Percentiles rank a stretch among this genome's conserved stretches.
Evolutionary conservation across 2,888 invertebrate genomes (phyloP).

Genomic region (Apantesis nais): DNA sequence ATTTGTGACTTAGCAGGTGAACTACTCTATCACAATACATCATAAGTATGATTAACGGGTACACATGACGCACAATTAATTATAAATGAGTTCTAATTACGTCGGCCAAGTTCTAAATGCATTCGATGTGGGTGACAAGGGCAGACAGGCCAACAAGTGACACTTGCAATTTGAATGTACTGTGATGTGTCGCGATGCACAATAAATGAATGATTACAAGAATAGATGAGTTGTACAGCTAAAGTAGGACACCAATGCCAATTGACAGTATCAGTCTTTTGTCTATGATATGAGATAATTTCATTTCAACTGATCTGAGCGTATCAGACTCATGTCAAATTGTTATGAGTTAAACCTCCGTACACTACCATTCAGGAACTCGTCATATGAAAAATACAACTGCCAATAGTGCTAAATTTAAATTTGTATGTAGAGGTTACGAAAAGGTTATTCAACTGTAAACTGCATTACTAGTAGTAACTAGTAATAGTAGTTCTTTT

Average conservation of each 20-base stretch:
- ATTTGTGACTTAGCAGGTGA: conserved; percentile 20
- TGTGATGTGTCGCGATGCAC: conserved; percentile 26
- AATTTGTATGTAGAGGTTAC: too few relatives aligned
- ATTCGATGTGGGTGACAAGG: conserved; percentile 57
- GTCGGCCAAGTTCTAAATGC: conserved; percentile 51
- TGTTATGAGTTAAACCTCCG: too few relatives aligned
- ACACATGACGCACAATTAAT: conserved; percentile 50
- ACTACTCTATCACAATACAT: conserved; percentile 26
- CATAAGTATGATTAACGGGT: conserved; percentile 41
- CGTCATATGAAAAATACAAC: too few relatives aligned
- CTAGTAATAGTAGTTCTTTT: too few relatives aligned
- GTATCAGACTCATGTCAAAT: too few relatives aligned
- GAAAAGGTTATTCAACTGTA: too few relatives aligned
- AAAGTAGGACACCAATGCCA: conserved; percentile 23
- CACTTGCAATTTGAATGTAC: conserved; percentile 46
- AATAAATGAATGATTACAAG: conserved; percentile 34
- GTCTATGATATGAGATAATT: background rate
- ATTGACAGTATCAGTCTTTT: background rate
- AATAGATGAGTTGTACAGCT: conserved; percentile 18
- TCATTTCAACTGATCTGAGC: too few relatives aligned
- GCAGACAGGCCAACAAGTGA: conserved; percentile 47
- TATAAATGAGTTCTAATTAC: conserved; percentile 55
- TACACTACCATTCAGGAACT: too few relatives aligned
- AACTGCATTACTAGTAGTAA: too few relatives aligned
- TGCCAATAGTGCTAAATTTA: too few relatives aligned